phyloP scores from a whole-genome alignment of 2,797 vertebrate species.

The Meda fulgida region DNA sequence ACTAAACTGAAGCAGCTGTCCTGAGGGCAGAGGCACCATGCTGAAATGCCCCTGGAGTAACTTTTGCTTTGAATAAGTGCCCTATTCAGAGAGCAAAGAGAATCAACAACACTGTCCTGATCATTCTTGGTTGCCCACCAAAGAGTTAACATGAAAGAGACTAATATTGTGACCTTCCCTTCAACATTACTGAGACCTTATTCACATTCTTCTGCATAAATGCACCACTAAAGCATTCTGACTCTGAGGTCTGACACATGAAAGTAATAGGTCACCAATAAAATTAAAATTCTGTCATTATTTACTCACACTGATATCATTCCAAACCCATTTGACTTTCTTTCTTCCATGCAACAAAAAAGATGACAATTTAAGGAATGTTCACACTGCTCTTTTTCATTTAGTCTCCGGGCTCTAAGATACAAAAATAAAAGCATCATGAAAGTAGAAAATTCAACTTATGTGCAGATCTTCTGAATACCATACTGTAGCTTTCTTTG shows the following conservation, averaged over 20 bases:
- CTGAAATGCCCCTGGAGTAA: slow-evolving; percentile 1
- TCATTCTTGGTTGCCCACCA: slow-evolving; percentile 15
- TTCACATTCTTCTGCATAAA: slow-evolving; percentile 8
- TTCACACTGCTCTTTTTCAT: background rate
- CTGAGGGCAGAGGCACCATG: background rate
- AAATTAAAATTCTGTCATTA: background rate
- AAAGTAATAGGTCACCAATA: background rate
- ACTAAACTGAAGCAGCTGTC: slow-evolving; percentile 10
- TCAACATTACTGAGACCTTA: background rate
- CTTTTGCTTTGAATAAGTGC: slow-evolving; percentile 25
- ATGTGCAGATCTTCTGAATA: background rate
- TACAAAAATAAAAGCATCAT: background rate
- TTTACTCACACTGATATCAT: background rate
- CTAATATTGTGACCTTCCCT: background rate
- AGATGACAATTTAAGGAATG: background rate
- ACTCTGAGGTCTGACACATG: background rate
- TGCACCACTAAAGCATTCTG: background rate
- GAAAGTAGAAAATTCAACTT: background rate
- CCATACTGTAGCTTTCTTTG: background rate
- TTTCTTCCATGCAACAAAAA: background rate
- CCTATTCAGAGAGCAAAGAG: slow-evolving; percentile 14
- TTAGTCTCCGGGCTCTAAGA: background rate
- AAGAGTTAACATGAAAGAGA: slow-evolving; percentile 16
- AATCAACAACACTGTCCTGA: slow-evolving; percentile 19
- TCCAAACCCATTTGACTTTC: background rate